Conservation (phyloP, 2,888 invertebrate species). For the Trachelus iudaicus region DNA sequence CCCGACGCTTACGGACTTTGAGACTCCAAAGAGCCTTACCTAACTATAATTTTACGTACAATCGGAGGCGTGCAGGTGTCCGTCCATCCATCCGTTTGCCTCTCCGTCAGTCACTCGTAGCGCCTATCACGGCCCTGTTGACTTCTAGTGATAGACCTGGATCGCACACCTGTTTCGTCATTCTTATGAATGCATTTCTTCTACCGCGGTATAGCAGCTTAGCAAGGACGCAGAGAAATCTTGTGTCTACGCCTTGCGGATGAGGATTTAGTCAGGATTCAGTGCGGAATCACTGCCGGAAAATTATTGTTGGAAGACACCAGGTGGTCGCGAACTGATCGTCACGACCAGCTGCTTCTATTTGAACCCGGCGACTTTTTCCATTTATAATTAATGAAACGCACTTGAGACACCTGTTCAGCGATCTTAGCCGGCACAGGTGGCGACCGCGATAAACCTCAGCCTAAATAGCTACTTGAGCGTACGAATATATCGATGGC, state of each 20-base stretch:
- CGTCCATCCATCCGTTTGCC: slow-evolving; percentile 45
- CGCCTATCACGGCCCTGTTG: slow-evolving; percentile 24
- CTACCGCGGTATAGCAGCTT: background rate
- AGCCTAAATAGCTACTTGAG: slow-evolving; percentile 7
- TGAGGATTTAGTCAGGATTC: background rate
- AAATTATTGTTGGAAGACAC: background rate
- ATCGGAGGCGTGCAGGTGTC: slow-evolving; percentile 61
- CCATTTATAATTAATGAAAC: slow-evolving; percentile 56
- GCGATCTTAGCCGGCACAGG: slow-evolving; percentile 48
- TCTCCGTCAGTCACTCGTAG: slow-evolving; percentile 6
- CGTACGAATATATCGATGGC: background rate
- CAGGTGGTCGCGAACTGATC: background rate
- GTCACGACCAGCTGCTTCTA: slow-evolving; percentile 16
- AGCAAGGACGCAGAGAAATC: background rate
- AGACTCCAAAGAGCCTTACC: slow-evolving; percentile 24
- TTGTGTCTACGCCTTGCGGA: background rate
- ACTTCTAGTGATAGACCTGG: slow-evolving; percentile 43
- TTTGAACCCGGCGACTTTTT: slow-evolving; percentile 32
- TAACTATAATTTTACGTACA: slow-evolving; percentile 47
- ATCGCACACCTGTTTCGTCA: slow-evolving; percentile 48
- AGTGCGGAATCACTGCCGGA: background rate
- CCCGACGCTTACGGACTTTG: background rate
- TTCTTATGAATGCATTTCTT: background rate
- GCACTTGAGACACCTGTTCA: slow-evolving; percentile 55
- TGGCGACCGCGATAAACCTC: slow-evolving; percentile 45